Base-by-base conservation (phyloP, 2,888 invertebrate species). In the Leptopilina drosophilae region DNA sequence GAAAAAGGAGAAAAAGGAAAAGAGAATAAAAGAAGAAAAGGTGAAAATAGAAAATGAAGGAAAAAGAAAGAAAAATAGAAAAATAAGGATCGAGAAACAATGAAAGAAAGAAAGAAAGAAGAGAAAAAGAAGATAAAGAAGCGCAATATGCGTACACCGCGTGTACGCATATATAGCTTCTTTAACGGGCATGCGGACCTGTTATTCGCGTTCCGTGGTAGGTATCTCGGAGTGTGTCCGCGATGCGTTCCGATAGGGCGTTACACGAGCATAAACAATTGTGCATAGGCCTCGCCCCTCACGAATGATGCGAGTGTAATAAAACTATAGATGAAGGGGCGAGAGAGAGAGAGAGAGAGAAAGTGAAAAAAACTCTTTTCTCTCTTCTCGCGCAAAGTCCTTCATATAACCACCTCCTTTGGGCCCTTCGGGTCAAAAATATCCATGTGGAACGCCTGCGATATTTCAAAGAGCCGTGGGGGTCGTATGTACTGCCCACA, bases 231-330 rank as follows among this genome's bases (percentile, higher is more conserved):
- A 81, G 80, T 82, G 67, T 82, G 81, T 82, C 85, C 89, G 91
- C 89, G 91, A 90, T 90, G 88, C 88, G 88, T 89, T 42, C 87
- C 88, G 90, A 91, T 90, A 89, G 91, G 90, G 90, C 90, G 91
- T 90, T 89, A 90, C 90, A 88, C 87, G 89, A 80, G 88, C 90
- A 91, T 91, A 91, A 91, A 91, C 91, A 90, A 91, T 91, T 90
- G 90, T 86, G 87, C 87, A 85, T 86, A 87, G 87, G 89, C 90
- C 91, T 91, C 91, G 91, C 91, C 91, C 89, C 90, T 88, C 88
- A 82, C 88, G 88, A 33, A 42, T 42, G 42, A 87, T 88, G 86
- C 85, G 85, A 84, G 73, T 84, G 82, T 85, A 89, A 89, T 87
- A 88, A 89, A 89, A 89, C 86, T 87, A 87, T 85, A 84, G 85